Conservation (phyloP, 2,888 invertebrate species). For the Lithophane ornitopus region DNA sequence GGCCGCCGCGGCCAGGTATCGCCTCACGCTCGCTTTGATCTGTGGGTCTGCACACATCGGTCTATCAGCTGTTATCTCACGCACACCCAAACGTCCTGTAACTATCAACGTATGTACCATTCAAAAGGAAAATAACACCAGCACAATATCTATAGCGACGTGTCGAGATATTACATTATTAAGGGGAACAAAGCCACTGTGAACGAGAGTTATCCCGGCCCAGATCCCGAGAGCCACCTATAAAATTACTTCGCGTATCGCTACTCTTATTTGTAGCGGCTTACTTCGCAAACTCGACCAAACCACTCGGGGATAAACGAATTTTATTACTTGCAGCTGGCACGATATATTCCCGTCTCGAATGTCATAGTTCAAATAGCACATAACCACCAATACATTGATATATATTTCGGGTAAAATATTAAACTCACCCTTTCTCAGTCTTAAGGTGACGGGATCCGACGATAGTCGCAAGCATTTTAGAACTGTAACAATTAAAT, state of each 20-base stretch:
- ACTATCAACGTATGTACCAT: slow-evolving; percentile 49
- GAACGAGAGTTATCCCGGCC: slow-evolving; percentile 75
- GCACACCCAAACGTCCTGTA: slow-evolving; percentile 59
- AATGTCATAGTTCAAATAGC: slow-evolving; percentile 74
- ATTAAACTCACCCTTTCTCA: slow-evolving; percentile 95
- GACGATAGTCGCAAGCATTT: slow-evolving; percentile 98
- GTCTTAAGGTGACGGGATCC: slow-evolving; percentile 97
- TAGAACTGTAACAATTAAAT: slow-evolving; percentile 93
- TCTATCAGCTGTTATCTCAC: slow-evolving; percentile 62
- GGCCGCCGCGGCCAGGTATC: slow-evolving; percentile 92
- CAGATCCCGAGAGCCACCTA: slow-evolving; percentile 82
- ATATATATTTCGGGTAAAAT: slow-evolving; percentile 66
- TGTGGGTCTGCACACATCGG: slow-evolving; percentile 93
- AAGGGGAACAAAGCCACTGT: slow-evolving; percentile 79
- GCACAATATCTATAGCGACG: slow-evolving; percentile 42
- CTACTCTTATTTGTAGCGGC: slow-evolving; percentile 82
- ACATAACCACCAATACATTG: slow-evolving; percentile 55
- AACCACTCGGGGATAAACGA: slow-evolving; percentile 81
- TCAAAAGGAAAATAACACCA: slow-evolving; percentile 45
- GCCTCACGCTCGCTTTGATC: slow-evolving; percentile 95
- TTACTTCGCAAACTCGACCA: slow-evolving; percentile 79
- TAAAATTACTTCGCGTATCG: slow-evolving; percentile 81
- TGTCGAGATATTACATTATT: slow-evolving; percentile 75
- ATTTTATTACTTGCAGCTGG: slow-evolving; percentile 82
- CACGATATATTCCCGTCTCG: slow-evolving; percentile 65